phyloP scores from a whole-genome alignment of 2,113 vertebrate species.

The Pseudorectes ferrugineus region DNA sequence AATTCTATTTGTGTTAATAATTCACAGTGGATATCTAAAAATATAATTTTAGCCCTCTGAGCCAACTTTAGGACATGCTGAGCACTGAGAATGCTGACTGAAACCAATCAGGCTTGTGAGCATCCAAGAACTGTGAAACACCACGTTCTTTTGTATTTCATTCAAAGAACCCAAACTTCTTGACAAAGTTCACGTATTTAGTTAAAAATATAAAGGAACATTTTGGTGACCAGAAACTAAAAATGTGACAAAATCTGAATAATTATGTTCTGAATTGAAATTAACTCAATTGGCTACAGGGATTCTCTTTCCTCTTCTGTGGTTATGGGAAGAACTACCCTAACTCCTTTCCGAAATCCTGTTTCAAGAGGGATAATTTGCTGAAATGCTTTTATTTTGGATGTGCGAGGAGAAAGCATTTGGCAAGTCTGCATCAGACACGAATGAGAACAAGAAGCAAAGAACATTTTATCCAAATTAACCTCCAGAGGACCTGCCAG shows the following conservation, averaged over 20 bases:
- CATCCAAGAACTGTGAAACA: not conserved
- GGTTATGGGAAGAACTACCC: not conserved
- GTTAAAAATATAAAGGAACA: not conserved
- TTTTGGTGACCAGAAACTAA: not conserved
- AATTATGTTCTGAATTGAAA: not conserved
- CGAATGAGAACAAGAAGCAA: not conserved
- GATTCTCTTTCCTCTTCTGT: not conserved
- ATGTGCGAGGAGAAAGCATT: not conserved
- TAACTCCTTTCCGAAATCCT: not conserved
- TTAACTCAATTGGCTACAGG: not conserved
- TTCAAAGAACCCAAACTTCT: not conserved
- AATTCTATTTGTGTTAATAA: not conserved
- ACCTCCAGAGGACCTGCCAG: not conserved
- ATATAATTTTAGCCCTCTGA: not conserved
- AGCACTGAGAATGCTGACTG: not conserved
- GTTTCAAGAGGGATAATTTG: not conserved
- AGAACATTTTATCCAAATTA: not conserved
- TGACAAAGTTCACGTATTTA: not conserved
- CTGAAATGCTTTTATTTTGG: not conserved
- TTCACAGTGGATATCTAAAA: not conserved
- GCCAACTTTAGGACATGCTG: not conserved
- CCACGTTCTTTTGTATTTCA: not conserved
- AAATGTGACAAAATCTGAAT: not conserved
- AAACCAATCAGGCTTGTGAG: not conserved
- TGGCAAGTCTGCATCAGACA: not conserved